Evolutionary conservation across 2,888 invertebrate species (phyloP).

Genomic region (Leucophora obtusa): DNA sequence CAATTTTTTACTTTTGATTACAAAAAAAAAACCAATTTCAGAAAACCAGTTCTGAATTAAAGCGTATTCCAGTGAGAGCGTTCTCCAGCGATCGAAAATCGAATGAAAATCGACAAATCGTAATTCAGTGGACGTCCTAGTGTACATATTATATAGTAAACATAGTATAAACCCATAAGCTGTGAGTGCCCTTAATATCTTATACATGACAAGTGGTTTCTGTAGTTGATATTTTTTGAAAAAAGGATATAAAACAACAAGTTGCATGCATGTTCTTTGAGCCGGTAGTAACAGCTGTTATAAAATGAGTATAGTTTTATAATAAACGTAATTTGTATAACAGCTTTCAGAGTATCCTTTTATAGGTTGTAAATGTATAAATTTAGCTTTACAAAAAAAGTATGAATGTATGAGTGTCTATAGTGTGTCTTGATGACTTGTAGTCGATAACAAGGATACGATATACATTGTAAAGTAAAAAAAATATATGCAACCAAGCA

Average conservation of each 20-base stretch:
- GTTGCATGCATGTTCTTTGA: constrained; percentile 2
- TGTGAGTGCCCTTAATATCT: background rate
- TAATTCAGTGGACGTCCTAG: no score
- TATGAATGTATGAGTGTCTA: background rate
- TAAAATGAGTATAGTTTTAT: constrained; percentile 34
- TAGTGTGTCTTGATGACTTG: constrained; percentile 1
- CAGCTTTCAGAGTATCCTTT: background rate
- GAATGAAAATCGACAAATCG: no score
- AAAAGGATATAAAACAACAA: constrained; percentile 35
- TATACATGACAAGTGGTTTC: background rate
- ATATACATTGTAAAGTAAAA: background rate
- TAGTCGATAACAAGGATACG: constrained; percentile 45
- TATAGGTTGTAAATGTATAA: constrained; percentile 2
- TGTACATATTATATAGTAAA: no score
- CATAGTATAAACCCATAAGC: background rate
- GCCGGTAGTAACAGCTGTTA: constrained; percentile 43
- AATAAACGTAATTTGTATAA: constrained; percentile 28
- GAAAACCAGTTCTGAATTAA: no score
- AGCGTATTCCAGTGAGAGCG: no score
- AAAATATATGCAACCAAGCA: constrained; percentile 52
- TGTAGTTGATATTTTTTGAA: background rate
- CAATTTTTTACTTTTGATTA: no score
- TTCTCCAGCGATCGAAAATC: no score
- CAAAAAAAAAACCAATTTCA: no score
- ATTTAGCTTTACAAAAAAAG: no score